Evolutionary conservation across 2,113 vertebrate species (phyloP).

Genomic region (Pseudorectes ferrugineus): DNA sequence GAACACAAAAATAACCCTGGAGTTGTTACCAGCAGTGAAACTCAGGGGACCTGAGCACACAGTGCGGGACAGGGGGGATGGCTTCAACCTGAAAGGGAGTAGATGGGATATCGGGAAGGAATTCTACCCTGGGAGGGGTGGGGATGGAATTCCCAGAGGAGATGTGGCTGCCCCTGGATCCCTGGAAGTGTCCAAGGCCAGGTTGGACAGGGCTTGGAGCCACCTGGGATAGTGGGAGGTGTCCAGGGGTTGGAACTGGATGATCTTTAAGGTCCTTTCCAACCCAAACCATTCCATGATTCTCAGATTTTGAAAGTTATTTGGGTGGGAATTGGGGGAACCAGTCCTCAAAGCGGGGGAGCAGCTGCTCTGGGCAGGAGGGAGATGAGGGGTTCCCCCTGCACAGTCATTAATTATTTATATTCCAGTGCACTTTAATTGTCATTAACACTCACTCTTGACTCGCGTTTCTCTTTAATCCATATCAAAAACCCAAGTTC

Average conservation of each 20-base stretch:
- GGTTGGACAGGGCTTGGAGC: neutral
- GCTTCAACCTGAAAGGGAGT: neutral
- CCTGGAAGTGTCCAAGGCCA: neutral
- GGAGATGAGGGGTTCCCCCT: neutral
- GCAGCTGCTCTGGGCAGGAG: neutral
- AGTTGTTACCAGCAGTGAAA: neutral
- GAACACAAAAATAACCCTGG: neutral
- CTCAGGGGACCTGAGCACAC: neutral
- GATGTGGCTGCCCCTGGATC: neutral
- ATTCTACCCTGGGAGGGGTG: neutral
- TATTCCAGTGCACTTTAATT: neutral
- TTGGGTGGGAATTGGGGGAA: neutral
- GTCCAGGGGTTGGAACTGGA: neutral
- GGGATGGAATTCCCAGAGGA: neutral
- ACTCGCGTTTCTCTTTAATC: neutral
- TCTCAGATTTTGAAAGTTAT: neutral
- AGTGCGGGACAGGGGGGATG: neutral
- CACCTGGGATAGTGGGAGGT: fast-evolving
- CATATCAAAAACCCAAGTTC: neutral
- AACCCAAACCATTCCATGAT: neutral
- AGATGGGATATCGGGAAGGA: neutral
- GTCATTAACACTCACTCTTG: neutral
- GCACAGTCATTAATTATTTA: neutral
- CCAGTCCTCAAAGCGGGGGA: neutral
- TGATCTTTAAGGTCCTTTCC: neutral